Evolutionary conservation across 2,888 invertebrate genomes (phyloP).

Genomic region (Dynastes hyllus): DNA sequence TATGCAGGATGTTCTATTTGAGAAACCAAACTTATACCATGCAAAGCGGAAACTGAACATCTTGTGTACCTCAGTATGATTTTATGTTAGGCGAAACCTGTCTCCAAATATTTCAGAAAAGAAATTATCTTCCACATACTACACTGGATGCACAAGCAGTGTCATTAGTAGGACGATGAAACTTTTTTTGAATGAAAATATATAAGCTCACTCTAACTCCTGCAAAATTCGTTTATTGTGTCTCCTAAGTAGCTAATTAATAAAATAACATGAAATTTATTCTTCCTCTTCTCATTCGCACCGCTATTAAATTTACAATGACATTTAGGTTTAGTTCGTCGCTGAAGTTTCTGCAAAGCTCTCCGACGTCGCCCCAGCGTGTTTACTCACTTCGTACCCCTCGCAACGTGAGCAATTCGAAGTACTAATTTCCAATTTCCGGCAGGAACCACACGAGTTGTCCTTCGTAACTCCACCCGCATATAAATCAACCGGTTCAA

Average conservation of each 20-base stretch:
- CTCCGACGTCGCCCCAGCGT: not conserved
- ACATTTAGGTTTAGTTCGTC: conserved; percentile 35
- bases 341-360: conserved; percentile 8
- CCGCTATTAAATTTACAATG: conserved; percentile 33
- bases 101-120: no score
- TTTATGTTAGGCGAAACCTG: no score
- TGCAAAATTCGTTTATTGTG: not conserved
- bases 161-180: not conserved
- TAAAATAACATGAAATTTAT: not conserved
- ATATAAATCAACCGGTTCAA: conserved; percentile 61
- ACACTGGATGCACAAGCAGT: no score
- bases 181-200: not conserved
- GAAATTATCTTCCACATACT: no score
- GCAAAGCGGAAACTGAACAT: no score
- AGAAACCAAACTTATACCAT: no score
- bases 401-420: conserved; percentile 54
- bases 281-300: not conserved
- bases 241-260: not conserved
- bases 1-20: no score
- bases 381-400: conserved; percentile 49
- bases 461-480: conserved; percentile 56
- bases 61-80: no score
- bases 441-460: conserved; percentile 58
- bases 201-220: not conserved
- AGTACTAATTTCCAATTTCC: conserved; percentile 59